phyloP scores from a whole-genome alignment of 35 echinoderm and acorn worm species.

The Amphiura filiformis region DNA sequence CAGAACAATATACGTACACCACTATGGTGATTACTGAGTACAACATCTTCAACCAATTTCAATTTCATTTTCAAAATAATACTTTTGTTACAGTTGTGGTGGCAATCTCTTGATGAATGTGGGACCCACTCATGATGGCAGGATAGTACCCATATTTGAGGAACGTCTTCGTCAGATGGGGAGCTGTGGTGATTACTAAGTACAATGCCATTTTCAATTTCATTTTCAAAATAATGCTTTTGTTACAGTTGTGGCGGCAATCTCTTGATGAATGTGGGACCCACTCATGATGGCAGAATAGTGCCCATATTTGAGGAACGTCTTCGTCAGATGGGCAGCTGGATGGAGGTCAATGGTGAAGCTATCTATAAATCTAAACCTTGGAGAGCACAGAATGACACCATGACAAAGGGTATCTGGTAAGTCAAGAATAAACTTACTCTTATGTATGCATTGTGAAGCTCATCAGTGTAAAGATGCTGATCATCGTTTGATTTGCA shows the following conservation, averaged over 20 bases:
- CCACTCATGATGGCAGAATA: constrained; percentile 75
- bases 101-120: constrained; percentile 94
- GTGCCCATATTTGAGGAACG: constrained; percentile 85
- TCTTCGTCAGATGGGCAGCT: constrained; percentile 61
- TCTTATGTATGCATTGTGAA: neutral
- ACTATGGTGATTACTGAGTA: too few species aligned
- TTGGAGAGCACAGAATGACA: constrained; percentile 73
- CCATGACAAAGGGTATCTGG: constrained; percentile 43
- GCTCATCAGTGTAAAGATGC: neutral
- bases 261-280: constrained; percentile 74
- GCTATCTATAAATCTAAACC: constrained; percentile 64
- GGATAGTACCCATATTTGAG: constrained; percentile 92
- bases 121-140: constrained; percentile 89
- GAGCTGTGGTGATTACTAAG: too few species aligned
- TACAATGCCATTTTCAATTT: too few species aligned
- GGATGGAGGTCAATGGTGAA: constrained; percentile 72
- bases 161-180: constrained; percentile 81
- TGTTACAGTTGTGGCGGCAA: constrained; percentile 76
- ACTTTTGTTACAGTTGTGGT: constrained; percentile 92
- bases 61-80: too few species aligned
- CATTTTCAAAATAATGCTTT: too few species aligned
- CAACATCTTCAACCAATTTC: too few species aligned
- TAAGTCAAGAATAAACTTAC: too few species aligned
- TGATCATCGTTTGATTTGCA: neutral
- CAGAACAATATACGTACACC: too few species aligned